A percentile compares a stretch with the other conserved stretches of the same genome.
Evolutionary conservation across 2,888 invertebrate species (phyloP).

Genomic region (Fragum sueziense): DNA sequence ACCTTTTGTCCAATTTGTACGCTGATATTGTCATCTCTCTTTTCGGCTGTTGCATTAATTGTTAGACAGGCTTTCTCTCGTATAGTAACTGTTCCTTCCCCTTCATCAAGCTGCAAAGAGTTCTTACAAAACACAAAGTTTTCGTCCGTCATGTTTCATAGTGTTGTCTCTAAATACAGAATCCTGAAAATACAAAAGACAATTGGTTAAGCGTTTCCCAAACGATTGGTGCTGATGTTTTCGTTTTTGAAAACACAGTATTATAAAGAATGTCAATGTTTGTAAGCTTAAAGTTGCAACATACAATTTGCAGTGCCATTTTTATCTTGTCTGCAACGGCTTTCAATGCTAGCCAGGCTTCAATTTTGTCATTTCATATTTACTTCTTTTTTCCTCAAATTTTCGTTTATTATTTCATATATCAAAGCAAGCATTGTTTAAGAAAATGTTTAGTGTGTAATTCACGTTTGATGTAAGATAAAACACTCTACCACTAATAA

Average conservation of each 20-base stretch:
- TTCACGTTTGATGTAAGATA: no score
- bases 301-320: constrained; percentile 36
- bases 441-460: no score
- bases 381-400: not conserved
- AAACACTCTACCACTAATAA: no score
- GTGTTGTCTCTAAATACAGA: no score
- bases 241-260: not conserved
- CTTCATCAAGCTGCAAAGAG: not conserved
- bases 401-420: not conserved
- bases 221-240: not conserved
- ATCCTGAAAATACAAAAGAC: no score
- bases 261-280: constrained; percentile 12
- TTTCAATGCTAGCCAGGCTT: not conserved
- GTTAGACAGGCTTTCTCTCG: not conserved
- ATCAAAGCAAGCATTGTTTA: no score
- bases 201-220: no score
- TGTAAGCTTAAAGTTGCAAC: not conserved
- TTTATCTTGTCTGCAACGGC: not conserved
- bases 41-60: not conserved
- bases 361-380: not conserved
- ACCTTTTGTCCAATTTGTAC: not conserved
- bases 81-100: not conserved
- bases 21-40: not conserved
- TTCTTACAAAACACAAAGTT: constrained; percentile 9
- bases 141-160: not conserved